Evolutionary conservation across 2,797 vertebrate genomes (phyloP).

Genomic region (Anas flavirostris): DNA sequence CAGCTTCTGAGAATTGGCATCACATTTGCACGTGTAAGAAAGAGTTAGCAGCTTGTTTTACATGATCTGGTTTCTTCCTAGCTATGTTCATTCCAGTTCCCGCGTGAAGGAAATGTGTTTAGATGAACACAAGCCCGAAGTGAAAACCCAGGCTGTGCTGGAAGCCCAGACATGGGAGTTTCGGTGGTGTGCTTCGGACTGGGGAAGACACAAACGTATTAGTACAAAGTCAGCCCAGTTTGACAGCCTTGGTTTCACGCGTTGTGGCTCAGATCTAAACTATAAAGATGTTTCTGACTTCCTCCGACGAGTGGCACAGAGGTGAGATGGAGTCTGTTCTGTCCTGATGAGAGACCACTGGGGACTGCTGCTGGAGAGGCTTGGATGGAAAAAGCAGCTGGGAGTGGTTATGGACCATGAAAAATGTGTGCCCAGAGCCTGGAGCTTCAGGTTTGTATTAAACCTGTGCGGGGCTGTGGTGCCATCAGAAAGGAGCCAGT

Average conservation of each 20-base stretch:
- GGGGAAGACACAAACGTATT: neutral
- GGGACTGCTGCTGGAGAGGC: neutral
- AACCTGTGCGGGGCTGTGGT: neutral
- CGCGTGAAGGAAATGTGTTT: neutral
- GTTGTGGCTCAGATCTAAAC: neutral
- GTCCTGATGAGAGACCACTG: neutral
- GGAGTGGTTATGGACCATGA: neutral
- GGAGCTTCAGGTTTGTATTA: neutral
- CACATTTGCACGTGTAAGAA: conserved; percentile 60
- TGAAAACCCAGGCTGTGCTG: fast-evolving
- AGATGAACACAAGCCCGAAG: neutral
- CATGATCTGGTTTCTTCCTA: conserved; percentile 59
- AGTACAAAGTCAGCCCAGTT: neutral
- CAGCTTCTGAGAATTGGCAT: conserved; percentile 68
- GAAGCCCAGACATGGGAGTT: neutral
- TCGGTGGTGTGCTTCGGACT: neutral
- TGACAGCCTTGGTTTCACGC: neutral
- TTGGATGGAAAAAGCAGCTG: neutral
- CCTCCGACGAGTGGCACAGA: neutral
- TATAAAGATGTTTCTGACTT: neutral
- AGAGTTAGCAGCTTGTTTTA: conserved; percentile 62
- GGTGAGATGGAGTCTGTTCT: neutral
- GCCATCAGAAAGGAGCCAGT: neutral
- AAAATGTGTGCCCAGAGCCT: neutral
- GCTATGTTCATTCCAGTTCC: conserved; percentile 43